A percentile compares a stretch with the other conserved stretches of the same genome.
Conservation (phyloP, 2,113 vertebrate species). For the Brachypodius melanocephalos region DNA sequence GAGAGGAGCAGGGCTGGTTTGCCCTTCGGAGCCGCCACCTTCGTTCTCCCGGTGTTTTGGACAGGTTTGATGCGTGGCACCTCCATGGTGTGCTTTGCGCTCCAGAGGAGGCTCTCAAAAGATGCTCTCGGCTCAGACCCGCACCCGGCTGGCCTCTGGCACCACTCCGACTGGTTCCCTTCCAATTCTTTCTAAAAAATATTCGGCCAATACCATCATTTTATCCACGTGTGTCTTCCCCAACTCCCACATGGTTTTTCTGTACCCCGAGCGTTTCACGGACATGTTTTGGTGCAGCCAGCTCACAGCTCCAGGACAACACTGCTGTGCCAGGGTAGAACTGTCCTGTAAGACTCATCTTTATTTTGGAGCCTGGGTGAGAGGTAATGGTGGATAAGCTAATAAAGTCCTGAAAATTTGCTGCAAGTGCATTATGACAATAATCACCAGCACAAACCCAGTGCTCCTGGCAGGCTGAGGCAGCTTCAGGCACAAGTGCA, state of each 20-base stretch:
- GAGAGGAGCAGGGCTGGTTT: accelerated
- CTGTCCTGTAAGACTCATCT: background rate
- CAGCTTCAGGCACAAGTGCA: background rate
- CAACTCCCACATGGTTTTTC: background rate
- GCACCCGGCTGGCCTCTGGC: background rate
- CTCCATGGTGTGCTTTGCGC: accelerated
- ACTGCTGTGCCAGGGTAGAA: background rate
- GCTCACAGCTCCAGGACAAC: background rate
- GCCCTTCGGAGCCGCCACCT: accelerated
- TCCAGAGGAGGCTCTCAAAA: background rate
- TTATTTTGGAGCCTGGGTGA: background rate
- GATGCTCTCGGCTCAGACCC: background rate
- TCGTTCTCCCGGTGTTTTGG: background rate
- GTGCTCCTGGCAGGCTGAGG: background rate
- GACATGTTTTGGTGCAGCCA: background rate
- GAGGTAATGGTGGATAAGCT: background rate
- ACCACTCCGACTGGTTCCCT: accelerated
- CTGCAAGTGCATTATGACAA: background rate
- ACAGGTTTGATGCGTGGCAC: background rate
- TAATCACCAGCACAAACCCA: background rate
- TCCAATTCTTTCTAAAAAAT: background rate
- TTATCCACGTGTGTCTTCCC: background rate
- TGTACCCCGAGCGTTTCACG: background rate
- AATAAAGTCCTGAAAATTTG: background rate
- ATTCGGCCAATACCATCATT: background rate